Conservation (phyloP, 2,888 invertebrate species). For the Chrysolina haemoptera region DNA sequence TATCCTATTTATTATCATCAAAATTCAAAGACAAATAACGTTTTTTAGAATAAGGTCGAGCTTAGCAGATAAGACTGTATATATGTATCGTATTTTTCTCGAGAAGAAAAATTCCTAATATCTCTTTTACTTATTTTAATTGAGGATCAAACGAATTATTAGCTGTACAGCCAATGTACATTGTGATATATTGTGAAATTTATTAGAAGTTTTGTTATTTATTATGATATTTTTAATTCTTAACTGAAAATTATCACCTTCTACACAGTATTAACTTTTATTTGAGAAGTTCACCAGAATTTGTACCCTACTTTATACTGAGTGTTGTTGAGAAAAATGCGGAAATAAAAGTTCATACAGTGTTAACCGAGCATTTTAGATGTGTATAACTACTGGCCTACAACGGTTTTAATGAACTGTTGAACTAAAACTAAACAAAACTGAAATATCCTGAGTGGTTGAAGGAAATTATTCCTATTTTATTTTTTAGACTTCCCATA, state of each 20-base stretch:
- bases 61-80: conserved; percentile 64
- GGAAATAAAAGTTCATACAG: conserved; percentile 46
- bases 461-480: conserved; percentile 14
- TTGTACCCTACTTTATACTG: conserved; percentile 16
- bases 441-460: conserved; percentile 13
- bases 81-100: conserved; percentile 55
- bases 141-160: conserved; percentile 62
- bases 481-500: conserved; percentile 49
- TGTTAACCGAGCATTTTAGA: conserved; percentile 26
- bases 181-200: conserved; percentile 64
- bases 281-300: conserved; percentile 33
- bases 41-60: conserved; percentile 58
- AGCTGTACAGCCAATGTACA: conserved; percentile 64
- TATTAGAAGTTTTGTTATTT: conserved; percentile 45
- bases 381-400: conserved; percentile 7
- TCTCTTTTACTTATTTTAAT: conserved; percentile 37
- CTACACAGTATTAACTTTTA: conserved; percentile 49
- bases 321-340: conserved; percentile 23
- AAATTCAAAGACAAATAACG: conserved; percentile 57
- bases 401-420: conserved; percentile 31
- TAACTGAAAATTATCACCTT: conserved; percentile 36
- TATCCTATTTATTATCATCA: conserved; percentile 53
- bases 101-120: conserved; percentile 45
- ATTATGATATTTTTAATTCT: conserved; percentile 27
- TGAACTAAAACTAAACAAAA: neutral